These are phyloP conservation scores for Cheilosia vernalis DNA, from an alignment of 2,888 invertebrate species.

Conservation along the genomic window DNA sequence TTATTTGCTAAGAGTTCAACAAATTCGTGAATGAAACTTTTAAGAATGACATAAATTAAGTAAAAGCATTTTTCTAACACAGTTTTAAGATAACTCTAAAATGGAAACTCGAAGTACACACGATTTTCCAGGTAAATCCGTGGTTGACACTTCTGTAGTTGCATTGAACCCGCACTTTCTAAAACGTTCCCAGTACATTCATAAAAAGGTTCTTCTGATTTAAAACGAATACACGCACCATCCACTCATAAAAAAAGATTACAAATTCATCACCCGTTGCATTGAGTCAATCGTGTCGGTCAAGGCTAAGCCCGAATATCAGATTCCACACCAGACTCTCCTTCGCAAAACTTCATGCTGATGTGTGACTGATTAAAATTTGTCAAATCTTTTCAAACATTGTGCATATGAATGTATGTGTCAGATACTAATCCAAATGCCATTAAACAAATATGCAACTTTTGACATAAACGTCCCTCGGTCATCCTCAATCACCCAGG, in stretches of 20 bases:
- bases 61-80: too few relatives aligned
- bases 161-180: too few relatives aligned
- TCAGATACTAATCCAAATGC: conserved; percentile 44
- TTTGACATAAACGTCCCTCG: conserved; percentile 50
- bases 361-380: conserved; percentile 4
- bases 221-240: not conserved
- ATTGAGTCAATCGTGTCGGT: conserved; percentile 18
- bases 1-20: too few relatives aligned
- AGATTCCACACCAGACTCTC: not conserved
- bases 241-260: not conserved
- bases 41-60: too few relatives aligned
- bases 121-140: too few relatives aligned
- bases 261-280: not conserved
- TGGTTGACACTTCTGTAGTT: too few relatives aligned
- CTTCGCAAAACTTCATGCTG: conserved; percentile 23
- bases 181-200: too few relatives aligned
- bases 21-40: too few relatives aligned
- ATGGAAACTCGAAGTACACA: too few relatives aligned
- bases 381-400: not conserved
- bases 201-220: too few relatives aligned
- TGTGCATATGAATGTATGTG: conserved; percentile 22
- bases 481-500: conserved; percentile 33
- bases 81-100: too few relatives aligned
- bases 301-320: conserved; percentile 16
- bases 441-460: conserved; percentile 37